Conservation (phyloP, 2,888 invertebrate species). For the Schizotus pectinicornis region DNA sequence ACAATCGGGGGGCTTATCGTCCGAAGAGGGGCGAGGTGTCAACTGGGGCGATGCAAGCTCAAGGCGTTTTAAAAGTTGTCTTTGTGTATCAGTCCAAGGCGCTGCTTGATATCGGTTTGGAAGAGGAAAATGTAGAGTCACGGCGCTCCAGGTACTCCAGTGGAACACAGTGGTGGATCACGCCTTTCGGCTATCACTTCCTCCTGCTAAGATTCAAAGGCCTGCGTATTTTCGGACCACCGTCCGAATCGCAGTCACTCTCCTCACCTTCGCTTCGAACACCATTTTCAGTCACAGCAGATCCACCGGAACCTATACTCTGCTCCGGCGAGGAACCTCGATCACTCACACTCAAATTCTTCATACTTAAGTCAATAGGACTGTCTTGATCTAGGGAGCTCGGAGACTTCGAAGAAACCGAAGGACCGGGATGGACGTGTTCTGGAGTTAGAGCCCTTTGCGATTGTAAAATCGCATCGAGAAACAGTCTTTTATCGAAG, state of each 20-base stretch:
- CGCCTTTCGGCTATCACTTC: constrained; percentile 61
- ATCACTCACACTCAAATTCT: constrained; percentile 68
- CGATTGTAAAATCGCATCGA: constrained; percentile 77
- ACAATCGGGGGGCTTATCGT: too few relatives aligned
- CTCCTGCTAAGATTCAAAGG: constrained; percentile 74
- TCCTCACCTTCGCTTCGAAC: constrained; percentile 62
- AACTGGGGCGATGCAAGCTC: too few relatives aligned
- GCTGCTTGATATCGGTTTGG: neutral
- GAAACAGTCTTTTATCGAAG: constrained; percentile 73
- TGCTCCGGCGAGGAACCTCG: constrained; percentile 53
- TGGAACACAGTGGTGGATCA: constrained; percentile 46
- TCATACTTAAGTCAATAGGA: constrained; percentile 83
- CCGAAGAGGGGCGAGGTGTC: too few relatives aligned
- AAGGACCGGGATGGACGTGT: constrained; percentile 38
- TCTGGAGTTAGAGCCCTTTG: constrained; percentile 64
- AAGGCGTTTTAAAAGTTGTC: too few relatives aligned
- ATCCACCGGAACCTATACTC: constrained; percentile 49
- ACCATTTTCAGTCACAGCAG: constrained; percentile 46
- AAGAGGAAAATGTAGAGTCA: constrained; percentile 18
- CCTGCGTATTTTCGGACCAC: constrained; percentile 57
- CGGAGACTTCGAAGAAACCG: constrained; percentile 46
- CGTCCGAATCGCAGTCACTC: constrained; percentile 60
- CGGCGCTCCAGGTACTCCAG: constrained; percentile 43
- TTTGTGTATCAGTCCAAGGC: too few relatives aligned
- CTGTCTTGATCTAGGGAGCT: constrained; percentile 68